Evolutionary conservation across 35 echinoderm and acorn worm species (phyloP).

Genomic region (Heliocidaris erythrogramma): DNA sequence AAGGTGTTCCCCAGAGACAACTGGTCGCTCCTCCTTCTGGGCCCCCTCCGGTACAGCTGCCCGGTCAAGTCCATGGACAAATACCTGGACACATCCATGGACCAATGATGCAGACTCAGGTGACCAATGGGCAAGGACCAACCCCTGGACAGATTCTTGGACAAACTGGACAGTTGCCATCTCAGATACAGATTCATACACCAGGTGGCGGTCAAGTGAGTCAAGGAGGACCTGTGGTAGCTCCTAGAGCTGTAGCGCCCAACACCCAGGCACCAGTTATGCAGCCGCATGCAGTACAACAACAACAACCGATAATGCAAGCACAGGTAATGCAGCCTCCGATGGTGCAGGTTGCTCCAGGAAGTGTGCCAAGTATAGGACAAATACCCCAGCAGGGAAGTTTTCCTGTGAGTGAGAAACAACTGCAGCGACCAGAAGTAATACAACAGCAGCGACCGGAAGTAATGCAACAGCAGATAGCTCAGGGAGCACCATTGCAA

Average conservation of each 20-base stretch:
- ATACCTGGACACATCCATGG: constrained; percentile 52
- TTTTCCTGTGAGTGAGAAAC: not conserved
- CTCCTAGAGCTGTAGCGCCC: not conserved
- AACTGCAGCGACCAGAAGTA: not conserved
- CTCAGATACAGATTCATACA: not conserved
- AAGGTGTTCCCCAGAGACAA: constrained; percentile 2
- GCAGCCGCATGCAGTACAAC: constrained; percentile 13
- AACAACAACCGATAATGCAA: constrained; percentile 43
- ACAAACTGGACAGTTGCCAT: constrained; percentile 28
- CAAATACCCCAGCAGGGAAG: constrained; percentile 7
- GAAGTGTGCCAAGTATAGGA: not conserved
- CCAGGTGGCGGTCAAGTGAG: not conserved
- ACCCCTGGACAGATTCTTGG: constrained; percentile 16
- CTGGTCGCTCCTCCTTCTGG: not conserved
- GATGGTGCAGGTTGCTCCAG: not conserved
- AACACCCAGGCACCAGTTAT: constrained; percentile 17
- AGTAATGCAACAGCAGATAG: not conserved
- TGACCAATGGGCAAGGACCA: not conserved
- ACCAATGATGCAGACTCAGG: not conserved
- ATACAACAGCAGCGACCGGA: not conserved
- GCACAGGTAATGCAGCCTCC: not conserved
- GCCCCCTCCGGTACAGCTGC: not conserved
- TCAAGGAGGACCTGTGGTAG: not conserved
- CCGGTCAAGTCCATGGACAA: constrained; percentile 40
- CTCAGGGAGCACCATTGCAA: constrained; percentile 21